These are phyloP conservation scores for Xanthia icteritia DNA, from an alignment of 2,888 invertebrate genomes.

Conservation along the genomic window DNA sequence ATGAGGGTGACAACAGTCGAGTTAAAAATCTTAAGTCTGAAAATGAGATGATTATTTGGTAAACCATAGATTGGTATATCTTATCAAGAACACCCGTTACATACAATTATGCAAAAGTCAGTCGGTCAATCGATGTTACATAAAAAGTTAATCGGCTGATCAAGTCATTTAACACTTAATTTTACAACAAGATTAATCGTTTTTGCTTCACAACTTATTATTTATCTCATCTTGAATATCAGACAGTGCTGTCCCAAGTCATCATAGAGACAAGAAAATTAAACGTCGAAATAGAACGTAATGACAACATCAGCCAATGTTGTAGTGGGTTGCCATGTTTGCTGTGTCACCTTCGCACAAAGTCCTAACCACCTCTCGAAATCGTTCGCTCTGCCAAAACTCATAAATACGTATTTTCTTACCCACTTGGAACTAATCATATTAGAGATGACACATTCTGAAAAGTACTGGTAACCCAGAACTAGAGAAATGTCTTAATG, in stretches of 20 bases:
- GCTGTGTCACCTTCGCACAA: conserved; percentile 50
- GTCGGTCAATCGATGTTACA: conserved; percentile 32
- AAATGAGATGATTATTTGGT: conserved; percentile 2
- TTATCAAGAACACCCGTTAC: neutral
- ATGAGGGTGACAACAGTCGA: conserved; percentile 7
- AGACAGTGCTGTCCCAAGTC: neutral
- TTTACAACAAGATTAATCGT: neutral
- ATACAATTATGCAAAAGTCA: conserved; percentile 27
- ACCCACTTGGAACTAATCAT: conserved; percentile 37
- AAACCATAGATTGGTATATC: neutral
- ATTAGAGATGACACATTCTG: conserved; percentile 45
- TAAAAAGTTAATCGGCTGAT: conserved; percentile 14
- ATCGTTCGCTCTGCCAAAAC: conserved; percentile 51
- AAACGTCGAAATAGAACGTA: conserved; percentile 10
- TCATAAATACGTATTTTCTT: conserved; percentile 35
- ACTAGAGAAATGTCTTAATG: conserved; percentile 18
- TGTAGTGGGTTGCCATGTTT: conserved; percentile 24
- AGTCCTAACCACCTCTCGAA: conserved; percentile 7
- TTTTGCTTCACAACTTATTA: conserved; percentile 1
- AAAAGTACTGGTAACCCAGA: conserved; percentile 41
- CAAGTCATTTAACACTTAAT: neutral
- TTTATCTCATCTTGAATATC: neutral
- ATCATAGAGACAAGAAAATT: conserved; percentile 20
- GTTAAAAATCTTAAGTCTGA: conserved; percentile 5
- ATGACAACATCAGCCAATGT: conserved; percentile 34